Percentiles rank a stretch among this genome's conserved stretches.
These are phyloP conservation scores for Misgurnus mizolepis DNA, from an alignment of 2,113 vertebrate genomes.

Conservation along the genomic window DNA sequence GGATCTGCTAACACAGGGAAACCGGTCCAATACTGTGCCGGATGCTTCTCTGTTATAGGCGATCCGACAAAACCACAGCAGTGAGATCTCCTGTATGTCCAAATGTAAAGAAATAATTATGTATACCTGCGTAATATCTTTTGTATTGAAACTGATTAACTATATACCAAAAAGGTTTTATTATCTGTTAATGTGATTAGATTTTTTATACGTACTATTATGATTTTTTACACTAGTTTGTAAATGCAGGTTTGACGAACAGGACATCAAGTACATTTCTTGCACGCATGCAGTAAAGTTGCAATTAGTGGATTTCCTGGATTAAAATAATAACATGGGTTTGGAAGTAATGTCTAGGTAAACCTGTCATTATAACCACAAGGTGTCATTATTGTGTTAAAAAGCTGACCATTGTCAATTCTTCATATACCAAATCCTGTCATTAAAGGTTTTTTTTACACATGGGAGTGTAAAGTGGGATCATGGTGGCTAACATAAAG, in stretches of 20 bases:
- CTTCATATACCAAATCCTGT: slow-evolving; percentile 33
- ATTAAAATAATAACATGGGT: slow-evolving; percentile 39
- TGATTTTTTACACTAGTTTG: not conserved
- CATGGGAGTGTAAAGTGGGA: not conserved
- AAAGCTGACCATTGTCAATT: slow-evolving; percentile 39
- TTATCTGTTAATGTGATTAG: too few species aligned
- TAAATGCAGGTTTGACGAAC: not conserved
- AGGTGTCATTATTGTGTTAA: slow-evolving; percentile 42
- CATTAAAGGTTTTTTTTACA: slow-evolving; percentile 15
- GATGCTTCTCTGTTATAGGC: slow-evolving; percentile 61
- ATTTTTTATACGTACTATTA: too few species aligned
- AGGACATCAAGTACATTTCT: not conserved
- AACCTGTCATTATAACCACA: slow-evolving; percentile 46
- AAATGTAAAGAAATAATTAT: not conserved
- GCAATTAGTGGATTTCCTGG: slow-evolving; percentile 54
- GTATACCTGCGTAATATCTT: not conserved
- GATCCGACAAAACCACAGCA: slow-evolving; percentile 51
- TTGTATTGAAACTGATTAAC: too few species aligned
- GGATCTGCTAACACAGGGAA: slow-evolving; percentile 42
- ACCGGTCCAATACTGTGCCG: slow-evolving; percentile 49
- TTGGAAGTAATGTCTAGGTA: slow-evolving; percentile 41
- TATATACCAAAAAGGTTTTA: too few species aligned
- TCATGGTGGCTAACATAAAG: too few species aligned
- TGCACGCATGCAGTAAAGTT: not conserved
- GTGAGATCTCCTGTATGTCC: slow-evolving; percentile 7